Conservation (phyloP, 2,888 invertebrate species). For the Zaprionus lineosus region DNA sequence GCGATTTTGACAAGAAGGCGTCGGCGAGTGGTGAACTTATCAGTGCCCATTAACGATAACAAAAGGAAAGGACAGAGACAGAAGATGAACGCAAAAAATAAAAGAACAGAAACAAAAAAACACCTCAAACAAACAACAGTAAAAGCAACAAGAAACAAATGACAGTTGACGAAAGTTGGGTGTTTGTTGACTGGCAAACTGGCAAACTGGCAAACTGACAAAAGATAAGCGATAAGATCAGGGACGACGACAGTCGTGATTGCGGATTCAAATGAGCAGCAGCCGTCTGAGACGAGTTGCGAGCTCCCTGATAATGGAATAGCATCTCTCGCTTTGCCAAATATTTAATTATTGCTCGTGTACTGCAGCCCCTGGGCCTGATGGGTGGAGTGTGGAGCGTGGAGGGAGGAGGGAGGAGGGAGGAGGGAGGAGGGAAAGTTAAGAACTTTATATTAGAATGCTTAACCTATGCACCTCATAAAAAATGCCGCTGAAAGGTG, state of each 20-base stretch:
- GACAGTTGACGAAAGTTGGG: constrained; percentile 32
- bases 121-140: background rate
- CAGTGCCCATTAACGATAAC: constrained; percentile 40
- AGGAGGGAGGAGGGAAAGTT: too few species aligned
- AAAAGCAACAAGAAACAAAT: background rate
- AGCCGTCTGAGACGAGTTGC: constrained; percentile 4
- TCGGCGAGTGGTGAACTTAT: constrained; percentile 52
- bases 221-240: constrained; percentile 66
- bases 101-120: background rate
- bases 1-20: constrained; percentile 56
- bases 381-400: too few species aligned
- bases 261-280: constrained; percentile 18
- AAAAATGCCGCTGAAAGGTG: too few species aligned
- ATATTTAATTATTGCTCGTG: constrained; percentile 47
- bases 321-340: constrained; percentile 41
- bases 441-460: too few species aligned
- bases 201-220: too few species aligned
- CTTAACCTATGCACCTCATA: too few species aligned
- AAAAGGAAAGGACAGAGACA: background rate
- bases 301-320: constrained; percentile 56
- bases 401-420: too few species aligned
- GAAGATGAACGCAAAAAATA: constrained; percentile 1
- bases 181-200: constrained; percentile 48
- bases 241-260: constrained; percentile 53
- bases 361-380: too few species aligned